A percentile compares a stretch with the other conserved stretches of the same genome.
These are phyloP conservation scores for Ommatoiulus sabulosus DNA, from an alignment of 2,888 invertebrate species.

Conservation along the genomic window DNA sequence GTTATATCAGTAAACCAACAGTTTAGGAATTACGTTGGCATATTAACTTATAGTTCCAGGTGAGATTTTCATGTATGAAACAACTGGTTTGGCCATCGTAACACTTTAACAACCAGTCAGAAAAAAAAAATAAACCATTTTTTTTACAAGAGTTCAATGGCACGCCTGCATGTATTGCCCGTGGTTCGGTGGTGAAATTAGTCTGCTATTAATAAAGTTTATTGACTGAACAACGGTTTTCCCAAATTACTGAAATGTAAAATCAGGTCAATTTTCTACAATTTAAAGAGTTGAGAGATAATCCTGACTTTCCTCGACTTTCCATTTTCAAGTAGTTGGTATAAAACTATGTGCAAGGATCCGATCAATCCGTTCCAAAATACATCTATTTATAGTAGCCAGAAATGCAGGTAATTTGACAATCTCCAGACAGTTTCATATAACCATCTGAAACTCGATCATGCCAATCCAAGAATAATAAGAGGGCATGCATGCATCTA, in stretches of 20 bases:
- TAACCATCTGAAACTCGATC: too few species aligned
- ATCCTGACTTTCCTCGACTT: background rate
- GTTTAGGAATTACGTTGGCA: background rate
- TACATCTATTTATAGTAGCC: too few species aligned
- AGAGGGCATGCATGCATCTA: too few species aligned
- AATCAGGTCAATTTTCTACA: constrained; percentile 1
- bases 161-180: background rate
- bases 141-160: constrained; percentile 37
- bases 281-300: background rate
- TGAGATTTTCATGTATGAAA: background rate
- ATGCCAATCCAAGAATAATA: too few species aligned
- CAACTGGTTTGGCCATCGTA: background rate
- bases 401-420: too few species aligned
- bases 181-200: background rate
- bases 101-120: background rate
- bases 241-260: background rate
- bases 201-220: background rate
- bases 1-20: background rate
- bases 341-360: background rate
- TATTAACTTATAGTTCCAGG: background rate
- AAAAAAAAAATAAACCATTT: background rate
- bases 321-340: background rate
- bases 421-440: too few species aligned
- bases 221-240: background rate
- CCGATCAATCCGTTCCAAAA: background rate